Evolutionary conservation across 2,888 invertebrate genomes (phyloP).

Genomic region (Erebia aethiops): DNA sequence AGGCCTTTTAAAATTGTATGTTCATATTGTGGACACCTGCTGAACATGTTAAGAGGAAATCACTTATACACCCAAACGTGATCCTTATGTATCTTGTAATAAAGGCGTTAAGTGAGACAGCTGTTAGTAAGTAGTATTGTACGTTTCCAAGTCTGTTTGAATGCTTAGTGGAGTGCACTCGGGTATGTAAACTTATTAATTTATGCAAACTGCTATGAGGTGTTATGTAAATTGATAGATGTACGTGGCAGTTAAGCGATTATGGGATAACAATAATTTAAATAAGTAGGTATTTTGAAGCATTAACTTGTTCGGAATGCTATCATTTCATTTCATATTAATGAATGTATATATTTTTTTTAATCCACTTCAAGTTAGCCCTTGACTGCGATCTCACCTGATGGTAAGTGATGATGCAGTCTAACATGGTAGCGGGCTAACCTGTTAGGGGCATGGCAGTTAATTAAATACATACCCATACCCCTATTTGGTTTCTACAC

Average conservation of each 20-base stretch:
- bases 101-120: slow-evolving; percentile 16
- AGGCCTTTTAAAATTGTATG: slow-evolving; percentile 78
- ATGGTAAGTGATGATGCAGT: too few species aligned
- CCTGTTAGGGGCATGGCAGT: too few species aligned
- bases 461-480: too few species aligned
- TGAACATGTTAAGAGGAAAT: slow-evolving; percentile 68
- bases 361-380: too few species aligned
- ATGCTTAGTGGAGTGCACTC: slow-evolving; percentile 71
- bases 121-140: slow-evolving; percentile 26
- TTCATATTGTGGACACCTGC: slow-evolving; percentile 80
- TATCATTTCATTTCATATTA: background rate
- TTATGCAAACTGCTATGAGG: slow-evolving; percentile 53
- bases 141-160: slow-evolving; percentile 60
- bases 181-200: slow-evolving; percentile 74
- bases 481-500: too few species aligned
- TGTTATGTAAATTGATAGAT: slow-evolving; percentile 61
- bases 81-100: slow-evolving; percentile 8
- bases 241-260: slow-evolving; percentile 47
- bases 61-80: background rate
- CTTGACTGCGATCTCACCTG: too few species aligned
- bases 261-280: slow-evolving; percentile 36
- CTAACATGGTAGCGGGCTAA: too few species aligned
- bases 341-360: too few species aligned
- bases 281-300: slow-evolving; percentile 29
- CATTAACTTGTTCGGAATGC: slow-evolving; percentile 23